These are phyloP conservation scores for Hydraecia micacea DNA, from an alignment of 2,888 invertebrate species.

Conservation along the genomic window DNA sequence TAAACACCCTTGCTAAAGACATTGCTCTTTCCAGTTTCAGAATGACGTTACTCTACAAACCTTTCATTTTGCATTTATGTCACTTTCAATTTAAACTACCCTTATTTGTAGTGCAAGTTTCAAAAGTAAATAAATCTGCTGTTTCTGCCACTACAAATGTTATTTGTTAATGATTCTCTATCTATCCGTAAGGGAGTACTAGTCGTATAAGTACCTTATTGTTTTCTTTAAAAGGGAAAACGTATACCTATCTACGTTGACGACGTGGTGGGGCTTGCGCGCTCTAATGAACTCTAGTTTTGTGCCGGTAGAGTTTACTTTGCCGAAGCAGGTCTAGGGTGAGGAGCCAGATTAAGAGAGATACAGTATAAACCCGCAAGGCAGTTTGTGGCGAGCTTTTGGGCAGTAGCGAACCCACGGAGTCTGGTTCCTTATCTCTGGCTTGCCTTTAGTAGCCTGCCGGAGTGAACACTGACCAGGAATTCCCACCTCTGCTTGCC, in stretches of 20 bases:
- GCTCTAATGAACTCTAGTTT: neutral
- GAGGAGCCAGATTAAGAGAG: neutral
- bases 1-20: conserved; percentile 48
- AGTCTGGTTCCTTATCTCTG: neutral
- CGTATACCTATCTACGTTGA: neutral
- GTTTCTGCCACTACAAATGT: neutral
- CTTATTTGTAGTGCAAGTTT: neutral
- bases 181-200: neutral
- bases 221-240: neutral
- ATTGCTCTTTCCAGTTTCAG: conserved; percentile 40
- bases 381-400: neutral
- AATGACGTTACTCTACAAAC: conserved; percentile 18
- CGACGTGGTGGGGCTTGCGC: neutral
- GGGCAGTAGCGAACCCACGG: neutral
- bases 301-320: neutral
- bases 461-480: neutral
- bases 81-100: conserved; percentile 20
- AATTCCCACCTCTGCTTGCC: too few species aligned
- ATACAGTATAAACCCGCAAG: neutral
- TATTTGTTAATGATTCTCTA: neutral
- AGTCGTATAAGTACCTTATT: neutral
- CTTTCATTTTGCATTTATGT: conserved; percentile 31
- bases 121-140: neutral
- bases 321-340: neutral
- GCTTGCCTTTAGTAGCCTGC: neutral